These are phyloP conservation scores for Stercorarius parasiticus DNA, from an alignment of 2,113 vertebrate species.

Conservation along the genomic window DNA sequence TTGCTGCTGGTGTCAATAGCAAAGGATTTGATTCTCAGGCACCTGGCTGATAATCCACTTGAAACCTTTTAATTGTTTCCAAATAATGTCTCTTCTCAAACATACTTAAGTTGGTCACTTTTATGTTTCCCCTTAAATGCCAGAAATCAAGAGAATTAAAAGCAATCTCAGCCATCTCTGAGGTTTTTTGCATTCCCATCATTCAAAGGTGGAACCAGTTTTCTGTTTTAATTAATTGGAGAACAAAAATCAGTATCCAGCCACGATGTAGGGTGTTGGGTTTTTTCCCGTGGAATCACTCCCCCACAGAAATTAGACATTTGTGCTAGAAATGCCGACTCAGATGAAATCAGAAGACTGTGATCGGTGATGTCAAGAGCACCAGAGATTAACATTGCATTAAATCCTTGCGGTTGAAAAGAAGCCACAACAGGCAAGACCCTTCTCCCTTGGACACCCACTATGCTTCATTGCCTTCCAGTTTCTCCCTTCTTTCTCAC, in stretches of 20 bases:
- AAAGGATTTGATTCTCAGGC: not conserved
- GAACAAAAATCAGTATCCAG: conserved; percentile 11
- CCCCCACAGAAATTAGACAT: not conserved
- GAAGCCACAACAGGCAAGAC: conserved; percentile 2
- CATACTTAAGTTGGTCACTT: not conserved
- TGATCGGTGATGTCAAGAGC: not conserved
- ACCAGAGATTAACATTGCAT: not conserved
- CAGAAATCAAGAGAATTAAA: not conserved
- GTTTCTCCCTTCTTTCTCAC: not conserved
- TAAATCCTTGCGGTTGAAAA: conserved; percentile 3
- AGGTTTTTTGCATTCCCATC: not conserved
- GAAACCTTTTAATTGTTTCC: not conserved
- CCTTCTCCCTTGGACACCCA: not conserved
- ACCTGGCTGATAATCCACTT: not conserved
- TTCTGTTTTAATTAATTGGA: not conserved
- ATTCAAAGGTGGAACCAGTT: not conserved
- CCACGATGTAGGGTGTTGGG: not conserved
- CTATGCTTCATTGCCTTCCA: not conserved
- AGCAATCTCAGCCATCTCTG: not conserved
- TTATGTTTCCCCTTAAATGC: not conserved
- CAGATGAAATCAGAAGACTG: not conserved
- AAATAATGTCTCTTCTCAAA: not conserved
- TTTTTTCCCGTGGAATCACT: not conserved
- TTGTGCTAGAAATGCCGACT: not conserved
- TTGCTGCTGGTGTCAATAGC: not conserved